Percentiles rank a stretch among this genome's conserved stretches.
These are phyloP conservation scores for Nettapus auritus DNA, from an alignment of 2,113 vertebrate genomes.

Conservation along the genomic window DNA sequence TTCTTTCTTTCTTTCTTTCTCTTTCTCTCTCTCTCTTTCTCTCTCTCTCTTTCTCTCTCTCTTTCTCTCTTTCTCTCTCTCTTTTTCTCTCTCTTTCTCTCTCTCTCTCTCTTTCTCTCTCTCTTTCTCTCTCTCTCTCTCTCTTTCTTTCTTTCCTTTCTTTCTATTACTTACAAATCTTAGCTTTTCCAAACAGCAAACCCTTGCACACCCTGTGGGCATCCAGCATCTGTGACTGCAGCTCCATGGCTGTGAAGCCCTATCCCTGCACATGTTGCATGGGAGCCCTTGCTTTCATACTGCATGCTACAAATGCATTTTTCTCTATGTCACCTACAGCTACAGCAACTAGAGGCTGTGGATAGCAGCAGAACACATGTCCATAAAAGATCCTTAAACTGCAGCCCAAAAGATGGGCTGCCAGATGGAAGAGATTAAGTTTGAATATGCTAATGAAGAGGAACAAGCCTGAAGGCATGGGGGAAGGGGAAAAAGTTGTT, in stretches of 20 bases:
- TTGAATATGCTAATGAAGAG: conserved; percentile 40
- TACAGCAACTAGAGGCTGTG: background rate
- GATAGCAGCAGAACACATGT: conserved; percentile 31
- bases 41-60: too few relatives aligned
- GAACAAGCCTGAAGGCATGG: conserved; percentile 44
- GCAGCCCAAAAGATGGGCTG: background rate
- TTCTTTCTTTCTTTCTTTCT: background rate
- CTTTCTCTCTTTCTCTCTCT: background rate
- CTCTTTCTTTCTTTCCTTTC: too few relatives aligned
- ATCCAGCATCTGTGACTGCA: background rate
- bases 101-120: too few relatives aligned
- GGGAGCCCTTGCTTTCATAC: background rate
- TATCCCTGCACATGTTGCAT: accelerated
- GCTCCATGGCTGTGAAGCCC: background rate
- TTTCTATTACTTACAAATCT: background rate
- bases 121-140: background rate
- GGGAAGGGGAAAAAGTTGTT: conserved; percentile 4
- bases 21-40: too few relatives aligned
- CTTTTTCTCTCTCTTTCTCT: too few relatives aligned
- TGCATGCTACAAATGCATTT: background rate
- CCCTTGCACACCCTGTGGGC: background rate
- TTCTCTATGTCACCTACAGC: background rate
- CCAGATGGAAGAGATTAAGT: conserved; percentile 68
- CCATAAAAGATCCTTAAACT: background rate
- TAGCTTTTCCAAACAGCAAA: background rate